Conservation (phyloP, 37 sponge, comb jelly and placozoan genomes). For the Axinella damicornis region DNA sequence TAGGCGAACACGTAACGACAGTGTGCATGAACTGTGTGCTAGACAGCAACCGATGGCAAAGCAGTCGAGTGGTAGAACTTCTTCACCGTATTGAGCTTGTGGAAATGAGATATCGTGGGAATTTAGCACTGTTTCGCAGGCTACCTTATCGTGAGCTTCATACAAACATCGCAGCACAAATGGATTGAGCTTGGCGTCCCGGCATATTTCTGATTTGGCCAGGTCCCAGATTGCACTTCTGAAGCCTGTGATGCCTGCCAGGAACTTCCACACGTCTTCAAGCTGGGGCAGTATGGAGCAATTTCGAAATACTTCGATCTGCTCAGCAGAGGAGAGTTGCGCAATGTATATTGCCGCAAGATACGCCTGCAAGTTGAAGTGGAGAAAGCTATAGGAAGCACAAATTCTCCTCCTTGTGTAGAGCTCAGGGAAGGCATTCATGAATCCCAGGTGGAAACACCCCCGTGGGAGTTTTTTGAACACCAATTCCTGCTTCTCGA, state of each 20-base stretch:
- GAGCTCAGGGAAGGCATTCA: constrained; percentile 13
- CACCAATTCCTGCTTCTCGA: background rate
- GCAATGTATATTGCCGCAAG: constrained; percentile 23
- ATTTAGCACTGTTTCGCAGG: background rate
- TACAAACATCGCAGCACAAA: constrained; percentile 22
- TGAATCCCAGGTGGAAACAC: constrained; percentile 23
- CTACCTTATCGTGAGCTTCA: constrained; percentile 17
- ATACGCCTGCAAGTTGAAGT: constrained; percentile 13
- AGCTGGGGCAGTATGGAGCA: background rate
- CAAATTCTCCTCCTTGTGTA: background rate
- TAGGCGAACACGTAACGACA: background rate
- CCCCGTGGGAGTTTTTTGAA: constrained; percentile 1
- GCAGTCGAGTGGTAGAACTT: constrained; percentile 3
- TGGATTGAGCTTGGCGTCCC: background rate
- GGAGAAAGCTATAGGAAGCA: constrained; percentile 17
- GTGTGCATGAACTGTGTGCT: constrained; percentile 25
- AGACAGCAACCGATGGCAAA: constrained; percentile 28
- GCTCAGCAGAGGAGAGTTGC: background rate
- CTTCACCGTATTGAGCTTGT: constrained; percentile 12
- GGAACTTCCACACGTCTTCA: constrained; percentile 14
- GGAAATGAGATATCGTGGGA: background rate
- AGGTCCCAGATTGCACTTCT: background rate
- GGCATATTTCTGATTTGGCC: background rate
- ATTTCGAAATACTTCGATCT: constrained; percentile 13
- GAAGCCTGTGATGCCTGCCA: constrained; percentile 12